Base-by-base conservation (phyloP, 2,113 vertebrate genomes). In the Azemiops feae region DNA sequence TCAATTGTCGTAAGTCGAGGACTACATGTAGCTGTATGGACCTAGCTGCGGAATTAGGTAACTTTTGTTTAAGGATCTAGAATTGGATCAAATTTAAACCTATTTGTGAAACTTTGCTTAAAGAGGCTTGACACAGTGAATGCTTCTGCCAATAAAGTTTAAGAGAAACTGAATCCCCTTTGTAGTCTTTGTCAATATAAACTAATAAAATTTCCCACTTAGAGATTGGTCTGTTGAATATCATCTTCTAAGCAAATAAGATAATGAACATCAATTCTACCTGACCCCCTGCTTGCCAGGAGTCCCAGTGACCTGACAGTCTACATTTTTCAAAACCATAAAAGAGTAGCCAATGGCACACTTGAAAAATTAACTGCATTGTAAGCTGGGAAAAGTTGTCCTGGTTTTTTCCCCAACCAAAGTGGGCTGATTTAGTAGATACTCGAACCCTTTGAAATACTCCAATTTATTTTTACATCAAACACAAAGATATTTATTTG, bases 101-200 rank as follows among this genome's bases (percentile, higher is more conserved):
- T 86, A 23, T 86, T 57, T 1, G 7, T 50, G 53, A 89, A 60
- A 60, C 47, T 86, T 30, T 52, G n/a, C 45, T 60, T 25, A 39
- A 60, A n/a, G 25, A 6, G 7, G 30, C 74, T 52, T 89, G 43
- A 89, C 1, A 16, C 52, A 86, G 52, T 60, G 30, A 86, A 43
- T 64, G 23, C 14, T 27, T 27, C 50, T 55, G 14, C 60, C 50
- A 45, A 87, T 30, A 90, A 60, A 85, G 81, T 47, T 55, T 90
- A 55, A 89, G 74, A 47, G 45, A 58, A 64, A 90, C 74, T 30
- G 89, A 85, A 92, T 34, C 81, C 18, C 60, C 55, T 81, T 50
- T 64, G 81, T n/a, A 53, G 39, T 34, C 45, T 90, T 87, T 60
- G 86, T 47, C 89, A 53, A 86, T 90, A 87, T 90, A 55, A 93